Conservation (phyloP, 1,140 invertebrate species). For the Pteromalus puparum region DNA sequence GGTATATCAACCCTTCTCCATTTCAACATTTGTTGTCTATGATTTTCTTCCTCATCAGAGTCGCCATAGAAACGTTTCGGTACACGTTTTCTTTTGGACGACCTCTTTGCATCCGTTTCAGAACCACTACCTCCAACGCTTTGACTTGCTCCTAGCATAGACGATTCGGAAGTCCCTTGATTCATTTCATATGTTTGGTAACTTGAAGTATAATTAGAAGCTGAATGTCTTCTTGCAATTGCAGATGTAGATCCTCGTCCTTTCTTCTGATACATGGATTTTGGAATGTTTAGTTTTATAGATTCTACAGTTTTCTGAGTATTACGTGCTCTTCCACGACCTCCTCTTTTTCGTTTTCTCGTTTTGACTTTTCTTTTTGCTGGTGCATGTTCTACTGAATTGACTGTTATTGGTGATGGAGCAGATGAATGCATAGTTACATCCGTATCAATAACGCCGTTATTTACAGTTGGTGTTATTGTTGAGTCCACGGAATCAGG, state of each 20-base stretch:
- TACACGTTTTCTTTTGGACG: slow-evolving; percentile 85
- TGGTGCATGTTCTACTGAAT: slow-evolving; percentile 37
- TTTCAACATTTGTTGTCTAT: slow-evolving; percentile 79
- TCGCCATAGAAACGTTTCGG: slow-evolving; percentile 91
- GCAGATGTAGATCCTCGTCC: neutral
- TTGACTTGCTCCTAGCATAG: slow-evolving; percentile 27
- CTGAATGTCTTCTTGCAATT: neutral
- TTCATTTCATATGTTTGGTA: neutral
- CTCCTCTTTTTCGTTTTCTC: slow-evolving; percentile 77
- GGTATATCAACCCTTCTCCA: slow-evolving; percentile 82
- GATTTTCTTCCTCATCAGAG: slow-evolving; percentile 86
- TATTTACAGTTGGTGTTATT: slow-evolving; percentile 74
- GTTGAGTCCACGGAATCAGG: slow-evolving; percentile 56
- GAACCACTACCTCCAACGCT: slow-evolving; percentile 60
- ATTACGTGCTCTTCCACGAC: slow-evolving; percentile 50
- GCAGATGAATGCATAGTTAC: slow-evolving; percentile 47
- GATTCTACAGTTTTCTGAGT: slow-evolving; percentile 61
- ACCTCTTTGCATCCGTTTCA: slow-evolving; percentile 79
- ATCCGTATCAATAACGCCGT: slow-evolving; percentile 75
- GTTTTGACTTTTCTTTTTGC: slow-evolving; percentile 75
- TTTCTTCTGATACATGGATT: slow-evolving; percentile 68
- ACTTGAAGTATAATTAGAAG: slow-evolving; percentile 6
- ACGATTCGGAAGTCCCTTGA: slow-evolving; percentile 4
- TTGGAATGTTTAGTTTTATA: slow-evolving; percentile 73
- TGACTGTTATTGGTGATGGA: slow-evolving; percentile 42